phyloP scores from a whole-genome alignment of 2,113 vertebrate genomes.

The Propithecus coquereli region DNA sequence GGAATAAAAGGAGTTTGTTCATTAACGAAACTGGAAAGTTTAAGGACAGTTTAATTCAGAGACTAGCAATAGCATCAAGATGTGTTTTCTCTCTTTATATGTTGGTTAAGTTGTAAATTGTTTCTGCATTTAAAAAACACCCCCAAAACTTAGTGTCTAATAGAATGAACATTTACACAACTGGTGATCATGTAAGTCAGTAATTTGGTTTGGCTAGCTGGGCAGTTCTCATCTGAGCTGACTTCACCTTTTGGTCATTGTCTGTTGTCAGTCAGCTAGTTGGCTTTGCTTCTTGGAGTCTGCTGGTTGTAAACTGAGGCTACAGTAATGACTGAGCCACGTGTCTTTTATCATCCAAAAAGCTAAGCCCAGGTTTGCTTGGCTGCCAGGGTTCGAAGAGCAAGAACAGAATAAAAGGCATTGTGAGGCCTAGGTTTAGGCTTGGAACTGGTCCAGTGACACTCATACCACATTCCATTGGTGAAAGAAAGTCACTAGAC shows the following conservation, averaged over 20 bases:
- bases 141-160: not conserved
- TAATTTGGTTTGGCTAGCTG: not conserved
- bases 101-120: not conserved
- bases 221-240: not conserved
- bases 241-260: not conserved
- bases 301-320: not conserved
- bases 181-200: not conserved
- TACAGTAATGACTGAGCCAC: not conserved
- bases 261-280: not conserved
- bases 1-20: not conserved
- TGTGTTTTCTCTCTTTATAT: not conserved
- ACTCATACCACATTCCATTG: not conserved
- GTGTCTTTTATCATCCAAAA: not conserved
- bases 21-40: not conserved
- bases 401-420: not conserved
- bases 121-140: not conserved
- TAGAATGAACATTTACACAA: not conserved
- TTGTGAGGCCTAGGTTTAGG: not conserved
- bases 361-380: not conserved
- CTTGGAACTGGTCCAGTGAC: not conserved
- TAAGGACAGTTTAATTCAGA: not conserved
- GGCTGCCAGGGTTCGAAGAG: not conserved
- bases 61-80: not conserved
- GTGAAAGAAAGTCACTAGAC: not conserved
- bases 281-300: not conserved